Evolutionary conservation across 2,113 vertebrate genomes (phyloP).

Genomic region (Parotia lawesii): DNA sequence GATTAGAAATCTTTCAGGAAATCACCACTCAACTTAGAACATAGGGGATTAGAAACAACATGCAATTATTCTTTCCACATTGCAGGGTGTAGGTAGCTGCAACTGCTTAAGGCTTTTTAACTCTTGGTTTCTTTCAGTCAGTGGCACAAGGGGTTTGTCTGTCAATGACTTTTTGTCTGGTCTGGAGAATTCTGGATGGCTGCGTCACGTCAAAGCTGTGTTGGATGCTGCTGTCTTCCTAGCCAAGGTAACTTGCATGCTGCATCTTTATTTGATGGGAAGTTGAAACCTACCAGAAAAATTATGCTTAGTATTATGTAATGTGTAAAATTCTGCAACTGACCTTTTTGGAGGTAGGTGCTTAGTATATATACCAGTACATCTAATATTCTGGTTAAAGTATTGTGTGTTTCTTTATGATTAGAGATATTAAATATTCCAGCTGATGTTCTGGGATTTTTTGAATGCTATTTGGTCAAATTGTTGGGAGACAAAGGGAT

Average conservation of each 20-base stretch:
- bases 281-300: neutral
- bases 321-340: neutral
- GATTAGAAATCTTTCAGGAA: neutral
- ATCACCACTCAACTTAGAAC: neutral
- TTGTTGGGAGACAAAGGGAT: neutral
- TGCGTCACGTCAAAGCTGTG: slow-evolving; percentile 92
- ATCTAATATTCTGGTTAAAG: neutral
- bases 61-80: neutral
- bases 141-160: slow-evolving; percentile 82
- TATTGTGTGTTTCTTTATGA: neutral
- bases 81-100: neutral
- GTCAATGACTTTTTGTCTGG: slow-evolving; percentile 90
- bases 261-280: neutral
- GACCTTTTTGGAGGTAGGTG: neutral
- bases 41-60: neutral
- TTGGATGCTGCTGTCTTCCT: slow-evolving; percentile 91
- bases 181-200: slow-evolving; percentile 90
- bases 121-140: slow-evolving; percentile 74
- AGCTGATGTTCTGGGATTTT: neutral
- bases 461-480: neutral
- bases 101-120: neutral
- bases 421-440: neutral
- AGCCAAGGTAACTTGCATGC: slow-evolving; percentile 77
- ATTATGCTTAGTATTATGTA: neutral
- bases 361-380: neutral